These are phyloP conservation scores for Hydrolagus colliei DNA, from an alignment of 2,797 vertebrate species.

Conservation along the genomic window DNA sequence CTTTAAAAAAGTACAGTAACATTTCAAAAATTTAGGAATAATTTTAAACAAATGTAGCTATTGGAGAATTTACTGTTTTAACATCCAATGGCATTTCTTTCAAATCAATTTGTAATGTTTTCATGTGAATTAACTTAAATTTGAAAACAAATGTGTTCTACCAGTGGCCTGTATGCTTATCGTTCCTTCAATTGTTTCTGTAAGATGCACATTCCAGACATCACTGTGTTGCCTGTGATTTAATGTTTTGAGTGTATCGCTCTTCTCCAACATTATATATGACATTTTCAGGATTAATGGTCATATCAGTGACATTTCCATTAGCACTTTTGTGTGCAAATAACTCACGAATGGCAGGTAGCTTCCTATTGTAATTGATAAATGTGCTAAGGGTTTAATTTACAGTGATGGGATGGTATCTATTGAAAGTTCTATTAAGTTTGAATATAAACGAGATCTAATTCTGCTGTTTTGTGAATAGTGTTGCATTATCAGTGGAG, in stretches of 20 bases:
- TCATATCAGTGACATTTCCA: constrained; percentile 48
- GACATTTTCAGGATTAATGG: constrained; percentile 51
- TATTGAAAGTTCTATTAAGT: neutral
- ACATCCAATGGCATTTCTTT: neutral
- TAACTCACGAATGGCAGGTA: constrained; percentile 56
- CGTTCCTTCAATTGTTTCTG: constrained; percentile 53
- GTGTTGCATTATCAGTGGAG: neutral
- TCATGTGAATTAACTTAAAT: neutral
- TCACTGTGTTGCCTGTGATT: constrained; percentile 50
- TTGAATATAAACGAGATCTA: neutral
- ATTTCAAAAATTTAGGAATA: neutral
- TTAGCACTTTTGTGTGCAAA: constrained; percentile 48
- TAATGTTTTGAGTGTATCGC: constrained; percentile 47
- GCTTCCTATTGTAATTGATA: constrained; percentile 57
- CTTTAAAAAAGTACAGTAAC: too few relatives aligned
- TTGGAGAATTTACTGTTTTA: neutral
- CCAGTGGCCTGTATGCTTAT: constrained; percentile 36
- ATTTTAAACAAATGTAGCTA: neutral
- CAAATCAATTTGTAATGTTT: neutral
- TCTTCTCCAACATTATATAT: constrained; percentile 52
- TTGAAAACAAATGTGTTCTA: too few relatives aligned
- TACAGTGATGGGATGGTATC: constrained; percentile 34
- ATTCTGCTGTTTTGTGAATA: neutral
- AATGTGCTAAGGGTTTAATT: constrained; percentile 45
- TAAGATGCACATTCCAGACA: constrained; percentile 53